Evolutionary conservation across 2,888 invertebrate genomes (phyloP), one percentile per base, ranked within the genome.

Genomic region (Lottia scabra): DNA sequence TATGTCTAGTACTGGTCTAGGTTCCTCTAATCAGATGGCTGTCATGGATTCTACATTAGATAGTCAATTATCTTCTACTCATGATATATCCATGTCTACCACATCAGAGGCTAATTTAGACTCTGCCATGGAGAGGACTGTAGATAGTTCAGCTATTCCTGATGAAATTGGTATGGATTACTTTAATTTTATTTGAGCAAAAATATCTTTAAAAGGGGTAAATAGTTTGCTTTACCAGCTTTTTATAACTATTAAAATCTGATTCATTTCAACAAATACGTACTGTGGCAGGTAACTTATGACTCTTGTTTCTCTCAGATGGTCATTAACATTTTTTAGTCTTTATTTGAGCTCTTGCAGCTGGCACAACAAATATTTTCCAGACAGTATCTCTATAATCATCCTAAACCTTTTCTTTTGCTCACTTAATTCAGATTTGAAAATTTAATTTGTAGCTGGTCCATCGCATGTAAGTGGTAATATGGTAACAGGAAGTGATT

Each of bases 61-160:
- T 67, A 75, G 75, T 70, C 72, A 75, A 12, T 66, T 71, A 62
- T 70, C 74, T 46, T 67, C 74, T 45, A 63, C 73, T 3, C 72
- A 73, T 27, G 71, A 67, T 19, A 65, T 70, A 16, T 56, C 78
- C 63, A 76, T 79, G 75, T 76, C 77, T 1, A 70, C 74, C 19
- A 27, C 74, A 1, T 71, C 70, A 30, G 76, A 77, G 15, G 71
- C 65, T 30, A 63, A 70, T 5, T n/a, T 74, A 27, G 75, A 75
- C 13, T 44, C 71, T 1, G 44, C 64, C 4, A 62, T 74, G 62
- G 78, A 78, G 27, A 65, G 76, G 27, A 66, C 44, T 27, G 72
- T 74, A n/a, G 72, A 73, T 26, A 74, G 73, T 23, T 69, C 75
- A 23, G 74, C 73, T 15, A 73, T 77, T 2, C 48, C 71, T 23